Evolutionary conservation across 2,113 vertebrate genomes (phyloP).

Genomic region (Ceratotherium simum): DNA sequence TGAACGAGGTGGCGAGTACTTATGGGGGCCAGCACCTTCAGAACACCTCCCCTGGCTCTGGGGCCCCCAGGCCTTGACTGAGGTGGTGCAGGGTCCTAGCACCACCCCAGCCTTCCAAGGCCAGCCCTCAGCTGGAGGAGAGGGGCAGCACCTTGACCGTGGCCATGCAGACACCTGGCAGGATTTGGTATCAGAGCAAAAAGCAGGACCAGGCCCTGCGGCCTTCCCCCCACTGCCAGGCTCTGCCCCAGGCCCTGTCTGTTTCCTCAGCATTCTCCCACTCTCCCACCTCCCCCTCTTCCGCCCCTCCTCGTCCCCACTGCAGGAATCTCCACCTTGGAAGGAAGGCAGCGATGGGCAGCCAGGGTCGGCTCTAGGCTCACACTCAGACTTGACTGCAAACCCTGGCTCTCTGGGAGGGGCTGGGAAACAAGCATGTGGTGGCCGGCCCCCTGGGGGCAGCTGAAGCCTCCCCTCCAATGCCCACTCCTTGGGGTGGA

Average conservation of each 20-base stretch:
- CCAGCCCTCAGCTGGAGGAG: neutral
- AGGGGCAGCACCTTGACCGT: neutral
- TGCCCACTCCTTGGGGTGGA: neutral
- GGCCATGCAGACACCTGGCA: neutral
- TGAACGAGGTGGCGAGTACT: neutral
- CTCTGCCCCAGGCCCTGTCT: neutral
- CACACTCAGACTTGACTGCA: neutral
- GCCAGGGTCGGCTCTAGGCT: neutral
- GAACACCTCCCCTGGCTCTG: neutral
- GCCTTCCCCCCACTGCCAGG: neutral
- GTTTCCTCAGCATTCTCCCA: neutral
- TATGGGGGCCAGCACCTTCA: neutral
- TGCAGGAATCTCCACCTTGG: neutral
- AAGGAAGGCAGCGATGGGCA: neutral
- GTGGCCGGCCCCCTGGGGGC: neutral
- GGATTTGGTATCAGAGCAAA: fast-evolving
- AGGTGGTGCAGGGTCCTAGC: neutral
- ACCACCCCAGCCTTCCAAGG: fast-evolving
- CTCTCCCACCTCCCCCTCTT: neutral
- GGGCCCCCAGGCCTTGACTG: neutral
- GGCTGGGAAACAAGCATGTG: neutral
- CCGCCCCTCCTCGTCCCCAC: fast-evolving
- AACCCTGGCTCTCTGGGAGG: neutral
- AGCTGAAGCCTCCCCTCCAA: too few relatives aligned
- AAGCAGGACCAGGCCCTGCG: neutral